Evolutionary conservation across 1,140 invertebrate genomes (phyloP).

Genomic region (Diploscapter pachys): DNA sequence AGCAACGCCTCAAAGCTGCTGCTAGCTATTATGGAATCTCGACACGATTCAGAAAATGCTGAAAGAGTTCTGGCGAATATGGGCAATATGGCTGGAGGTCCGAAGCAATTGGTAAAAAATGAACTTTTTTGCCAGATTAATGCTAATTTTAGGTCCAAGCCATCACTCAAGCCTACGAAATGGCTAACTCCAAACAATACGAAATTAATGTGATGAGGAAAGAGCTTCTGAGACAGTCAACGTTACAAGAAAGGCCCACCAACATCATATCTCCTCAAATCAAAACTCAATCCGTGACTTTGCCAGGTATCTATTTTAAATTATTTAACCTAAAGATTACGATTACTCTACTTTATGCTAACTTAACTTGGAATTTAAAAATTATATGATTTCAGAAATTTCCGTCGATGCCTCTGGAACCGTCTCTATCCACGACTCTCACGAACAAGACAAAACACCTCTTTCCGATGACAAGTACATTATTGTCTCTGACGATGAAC

Average conservation of each 20-base stretch:
- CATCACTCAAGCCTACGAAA: conserved; percentile 52
- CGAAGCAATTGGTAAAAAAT: conserved; percentile 72
- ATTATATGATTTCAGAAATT: conserved; percentile 37
- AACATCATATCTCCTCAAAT: conserved; percentile 31
- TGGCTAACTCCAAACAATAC: conserved; percentile 44
- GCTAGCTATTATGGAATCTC: conserved; percentile 95
- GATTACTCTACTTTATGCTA: too few species aligned
- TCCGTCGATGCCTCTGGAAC: conserved; percentile 38
- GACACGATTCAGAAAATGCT: conserved; percentile 90
- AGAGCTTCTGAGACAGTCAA: conserved; percentile 5
- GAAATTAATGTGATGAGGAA: conserved; percentile 21
- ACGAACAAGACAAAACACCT: conserved; percentile 18
- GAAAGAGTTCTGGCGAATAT: conserved; percentile 94
- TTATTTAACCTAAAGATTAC: too few species aligned
- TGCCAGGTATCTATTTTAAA: not conserved
- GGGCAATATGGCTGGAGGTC: conserved; percentile 69
- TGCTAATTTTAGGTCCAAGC: conserved; percentile 39
- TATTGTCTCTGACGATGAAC: conserved; percentile 3
- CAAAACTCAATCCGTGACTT: not conserved
- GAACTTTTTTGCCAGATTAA: too few species aligned
- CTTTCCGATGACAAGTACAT: not conserved
- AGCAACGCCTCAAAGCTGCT: conserved; percentile 97
- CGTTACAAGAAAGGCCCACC: conserved; percentile 5
- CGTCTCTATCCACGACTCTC: conserved; percentile 23
- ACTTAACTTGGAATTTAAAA: not conserved